A percentile compares a stretch with the other conserved stretches of the same genome.
These are phyloP conservation scores for Platycheirus rosarum DNA, from an alignment of 2,888 invertebrate species.

Conservation along the genomic window DNA sequence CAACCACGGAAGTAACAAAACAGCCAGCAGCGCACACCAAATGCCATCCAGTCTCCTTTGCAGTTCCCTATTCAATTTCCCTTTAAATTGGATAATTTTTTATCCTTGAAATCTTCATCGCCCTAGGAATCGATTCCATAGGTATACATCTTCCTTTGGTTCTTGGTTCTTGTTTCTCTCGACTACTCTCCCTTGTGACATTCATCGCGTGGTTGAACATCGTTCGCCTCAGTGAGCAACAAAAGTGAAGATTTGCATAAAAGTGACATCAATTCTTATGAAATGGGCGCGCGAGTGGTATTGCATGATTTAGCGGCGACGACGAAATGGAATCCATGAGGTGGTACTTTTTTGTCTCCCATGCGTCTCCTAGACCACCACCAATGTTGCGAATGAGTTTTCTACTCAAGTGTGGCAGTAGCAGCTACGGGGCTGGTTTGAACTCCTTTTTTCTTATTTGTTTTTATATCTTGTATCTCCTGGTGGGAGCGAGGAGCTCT, in stretches of 20 bases:
- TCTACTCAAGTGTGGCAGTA: slow-evolving; percentile 9
- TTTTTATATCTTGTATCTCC: slow-evolving; percentile 30
- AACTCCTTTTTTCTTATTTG: slow-evolving; percentile 59
- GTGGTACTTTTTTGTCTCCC: slow-evolving; percentile 33
- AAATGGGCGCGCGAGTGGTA: slow-evolving; percentile 68
- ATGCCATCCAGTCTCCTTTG: slow-evolving; percentile 42
- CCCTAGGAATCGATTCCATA: slow-evolving; percentile 54
- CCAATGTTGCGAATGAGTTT: slow-evolving; percentile 1
- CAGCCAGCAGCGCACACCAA: slow-evolving; percentile 28
- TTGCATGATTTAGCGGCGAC: slow-evolving; percentile 66
- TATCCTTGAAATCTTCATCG: slow-evolving; percentile 69
- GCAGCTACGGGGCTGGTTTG: slow-evolving; percentile 18
- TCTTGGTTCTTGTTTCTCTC: neutral
- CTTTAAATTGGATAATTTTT: slow-evolving; percentile 71
- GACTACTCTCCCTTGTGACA: slow-evolving; percentile 52
- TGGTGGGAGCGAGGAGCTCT: slow-evolving; percentile 3
- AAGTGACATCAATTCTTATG: slow-evolving; percentile 73
- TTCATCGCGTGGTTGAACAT: slow-evolving; percentile 74
- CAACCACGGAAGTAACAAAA: slow-evolving; percentile 17
- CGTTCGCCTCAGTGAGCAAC: slow-evolving; percentile 68
- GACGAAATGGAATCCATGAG: slow-evolving; percentile 13
- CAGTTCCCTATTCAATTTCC: slow-evolving; percentile 68
- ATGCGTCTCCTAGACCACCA: neutral
- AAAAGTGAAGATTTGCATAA: slow-evolving; percentile 74
- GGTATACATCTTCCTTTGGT: slow-evolving; percentile 41